Evolutionary conservation across 2,888 invertebrate genomes (phyloP), one percentile per base, ranked within the genome.

Genomic region (Drosophila parthenogenetica): DNA sequence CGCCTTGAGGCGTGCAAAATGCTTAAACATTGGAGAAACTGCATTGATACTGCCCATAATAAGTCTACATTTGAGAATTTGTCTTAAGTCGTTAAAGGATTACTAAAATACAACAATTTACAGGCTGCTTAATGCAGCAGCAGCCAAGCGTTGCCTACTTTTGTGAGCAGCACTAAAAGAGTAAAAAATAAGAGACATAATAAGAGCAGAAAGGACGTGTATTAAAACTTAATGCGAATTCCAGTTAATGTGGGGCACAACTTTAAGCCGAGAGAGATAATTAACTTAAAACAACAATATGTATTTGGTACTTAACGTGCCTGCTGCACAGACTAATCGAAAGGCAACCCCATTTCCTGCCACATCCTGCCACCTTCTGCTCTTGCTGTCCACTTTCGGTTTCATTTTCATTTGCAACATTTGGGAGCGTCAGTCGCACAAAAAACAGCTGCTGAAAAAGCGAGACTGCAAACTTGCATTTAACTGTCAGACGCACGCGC

Each of bases 401-500:
- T 73, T 46, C 74, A 50, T 69, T 73, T 73, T 74, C 63, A 69
- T 62, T 74, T 74, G 74, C 62, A 73, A 67, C 60, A 49, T 64
- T 43, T 55, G 32, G 43, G n/a, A 42, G 49, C 55, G 60, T 54
- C 68, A 50, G 29, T 54, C 29, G 49, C 55, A 69, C 48, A 48
- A 45, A 74, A 74, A 61, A 69, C 71, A 72, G 71, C 66, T 72
- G 46, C 35, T 35, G 35, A 11, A 13, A 8, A 16, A 39, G 5
- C 42, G 54, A 40, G 22, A 40, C 46, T 51, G 25, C 50, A n/a
- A 43, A 35, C 46, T 29, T 37, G 65, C 71, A 42, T 51, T 53
- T 51, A 55, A 29, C 29, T 69, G 87, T 73, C 87, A 81, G 69
- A 79, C 69, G 73, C 88, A 83, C 65, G 62, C 68, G 64, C 74